Evolutionary conservation across 2,113 vertebrate species (phyloP).

Genomic region (Anarrhichthys ocellatus): DNA sequence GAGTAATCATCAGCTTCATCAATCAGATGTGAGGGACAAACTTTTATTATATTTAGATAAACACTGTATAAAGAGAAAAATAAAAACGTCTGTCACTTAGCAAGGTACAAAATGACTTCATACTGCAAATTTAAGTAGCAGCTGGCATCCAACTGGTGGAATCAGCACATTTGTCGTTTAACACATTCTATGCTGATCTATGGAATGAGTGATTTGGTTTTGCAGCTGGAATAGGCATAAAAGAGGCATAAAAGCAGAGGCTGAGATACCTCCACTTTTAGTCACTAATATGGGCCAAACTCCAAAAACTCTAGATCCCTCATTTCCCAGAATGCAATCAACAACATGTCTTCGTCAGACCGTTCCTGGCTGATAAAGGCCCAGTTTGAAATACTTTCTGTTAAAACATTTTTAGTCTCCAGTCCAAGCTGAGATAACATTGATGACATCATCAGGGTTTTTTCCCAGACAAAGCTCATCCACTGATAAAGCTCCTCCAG

Average conservation of each 20-base stretch:
- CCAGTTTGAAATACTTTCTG: background rate
- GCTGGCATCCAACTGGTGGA: background rate
- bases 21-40: background rate
- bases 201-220: background rate
- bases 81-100: background rate
- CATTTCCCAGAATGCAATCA: conserved; percentile 7
- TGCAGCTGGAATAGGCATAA: background rate
- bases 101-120: background rate
- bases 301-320: background rate
- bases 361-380: background rate
- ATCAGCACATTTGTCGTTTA: background rate
- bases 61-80: background rate
- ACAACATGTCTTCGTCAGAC: background rate
- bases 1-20: background rate
- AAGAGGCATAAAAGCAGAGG: background rate
- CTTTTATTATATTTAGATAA: background rate
- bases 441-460: background rate
- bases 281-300: background rate
- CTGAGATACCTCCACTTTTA: no score
- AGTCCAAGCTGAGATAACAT: background rate
- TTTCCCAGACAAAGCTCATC: background rate
- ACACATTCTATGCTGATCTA: background rate
- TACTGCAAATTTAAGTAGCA: background rate
- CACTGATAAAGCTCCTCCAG: background rate
- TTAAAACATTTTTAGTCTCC: background rate